Evolutionary conservation across 1,140 invertebrate genomes (phyloP).

Genomic region (Steinernema khuongi): DNA sequence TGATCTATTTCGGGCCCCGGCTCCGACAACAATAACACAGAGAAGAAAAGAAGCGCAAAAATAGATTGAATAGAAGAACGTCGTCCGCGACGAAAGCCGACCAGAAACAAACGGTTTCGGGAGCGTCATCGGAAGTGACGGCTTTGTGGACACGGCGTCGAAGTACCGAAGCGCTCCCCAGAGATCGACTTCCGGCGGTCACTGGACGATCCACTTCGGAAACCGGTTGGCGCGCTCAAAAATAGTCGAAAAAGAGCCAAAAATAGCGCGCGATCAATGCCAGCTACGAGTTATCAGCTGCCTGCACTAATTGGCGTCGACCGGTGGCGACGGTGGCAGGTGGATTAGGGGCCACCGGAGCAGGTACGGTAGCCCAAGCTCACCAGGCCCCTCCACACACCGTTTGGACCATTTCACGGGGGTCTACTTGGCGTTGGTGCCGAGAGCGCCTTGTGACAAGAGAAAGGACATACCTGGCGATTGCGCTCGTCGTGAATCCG

Average conservation of each 20-base stretch:
- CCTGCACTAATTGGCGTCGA: no score
- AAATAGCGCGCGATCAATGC: no score
- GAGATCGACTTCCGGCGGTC: background rate
- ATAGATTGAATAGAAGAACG: background rate
- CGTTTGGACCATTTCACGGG: no score
- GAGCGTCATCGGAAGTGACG: background rate
- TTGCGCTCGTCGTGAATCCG: conserved; percentile 57
- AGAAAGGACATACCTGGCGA: conserved; percentile 50
- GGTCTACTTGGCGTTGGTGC: background rate
- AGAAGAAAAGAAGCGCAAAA: background rate
- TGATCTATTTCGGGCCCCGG: background rate
- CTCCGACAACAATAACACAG: background rate
- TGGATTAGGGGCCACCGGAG: no score
- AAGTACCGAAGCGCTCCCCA: background rate
- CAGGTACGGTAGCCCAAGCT: no score
- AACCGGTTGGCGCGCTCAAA: background rate
- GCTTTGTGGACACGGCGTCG: background rate
- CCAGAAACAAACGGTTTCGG: background rate
- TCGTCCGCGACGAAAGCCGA: background rate
- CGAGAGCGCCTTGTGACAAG: background rate
- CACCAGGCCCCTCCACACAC: no score
- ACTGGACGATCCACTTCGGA: background rate
- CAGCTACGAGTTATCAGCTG: no score
- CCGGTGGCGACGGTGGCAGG: no score
- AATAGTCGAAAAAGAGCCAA: background rate